Conservation (phyloP, 2,113 vertebrate genomes). For the Malurus cyaneus region DNA sequence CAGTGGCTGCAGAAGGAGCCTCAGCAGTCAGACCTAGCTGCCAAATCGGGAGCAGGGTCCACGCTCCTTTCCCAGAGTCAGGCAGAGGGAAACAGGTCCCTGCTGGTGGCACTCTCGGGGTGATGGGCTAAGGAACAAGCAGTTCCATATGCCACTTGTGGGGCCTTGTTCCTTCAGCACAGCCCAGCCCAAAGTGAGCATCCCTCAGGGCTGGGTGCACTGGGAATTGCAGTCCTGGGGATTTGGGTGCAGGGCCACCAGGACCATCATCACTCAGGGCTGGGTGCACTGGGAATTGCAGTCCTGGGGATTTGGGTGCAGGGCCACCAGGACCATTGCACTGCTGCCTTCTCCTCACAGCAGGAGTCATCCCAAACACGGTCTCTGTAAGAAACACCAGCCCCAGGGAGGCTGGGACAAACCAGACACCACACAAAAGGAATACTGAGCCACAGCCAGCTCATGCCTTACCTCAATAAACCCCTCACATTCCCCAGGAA, state of each 20-base stretch:
- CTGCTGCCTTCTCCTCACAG: background rate
- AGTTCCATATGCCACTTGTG: background rate
- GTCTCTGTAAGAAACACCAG: background rate
- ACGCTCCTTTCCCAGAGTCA: background rate
- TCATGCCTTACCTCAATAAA: background rate
- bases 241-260: too few relatives aligned
- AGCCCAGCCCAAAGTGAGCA: background rate
- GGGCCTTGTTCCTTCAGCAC: background rate
- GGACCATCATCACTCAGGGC: background rate
- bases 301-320: background rate
- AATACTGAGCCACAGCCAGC: background rate
- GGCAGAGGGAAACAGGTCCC: background rate
- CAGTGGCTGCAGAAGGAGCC: background rate
- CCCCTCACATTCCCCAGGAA: accelerated
- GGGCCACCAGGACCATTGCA: background rate
- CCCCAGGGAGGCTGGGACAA: background rate
- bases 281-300: background rate
- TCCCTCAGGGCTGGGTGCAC: background rate
- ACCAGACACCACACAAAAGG: background rate
- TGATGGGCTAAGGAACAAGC: background rate
- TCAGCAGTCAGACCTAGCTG: background rate
- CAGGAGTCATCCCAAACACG: background rate
- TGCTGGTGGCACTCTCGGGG: background rate
- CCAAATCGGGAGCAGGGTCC: background rate
- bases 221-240: too few relatives aligned